These are phyloP conservation scores for Phaonia tiefii DNA, from an alignment of 2,888 invertebrate genomes.

Conservation along the genomic window DNA sequence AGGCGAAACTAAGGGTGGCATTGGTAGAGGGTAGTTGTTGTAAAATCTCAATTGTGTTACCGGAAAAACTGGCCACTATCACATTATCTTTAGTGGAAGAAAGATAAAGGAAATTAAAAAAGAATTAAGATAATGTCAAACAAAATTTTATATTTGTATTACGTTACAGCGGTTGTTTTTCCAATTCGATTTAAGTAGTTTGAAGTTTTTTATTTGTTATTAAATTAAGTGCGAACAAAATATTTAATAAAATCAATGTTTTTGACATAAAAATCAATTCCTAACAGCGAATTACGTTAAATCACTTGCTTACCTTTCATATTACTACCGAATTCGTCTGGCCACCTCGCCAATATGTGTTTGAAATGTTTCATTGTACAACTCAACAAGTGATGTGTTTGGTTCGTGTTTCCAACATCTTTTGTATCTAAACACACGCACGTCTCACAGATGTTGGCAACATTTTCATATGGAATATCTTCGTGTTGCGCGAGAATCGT, in stretches of 20 bases:
- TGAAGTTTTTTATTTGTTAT: background rate
- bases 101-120: background rate
- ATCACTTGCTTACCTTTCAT: conserved; percentile 71
- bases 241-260: background rate
- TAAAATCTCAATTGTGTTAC: conserved; percentile 75
- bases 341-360: conserved; percentile 79
- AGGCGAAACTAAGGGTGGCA: conserved; percentile 76
- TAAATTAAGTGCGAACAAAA: background rate
- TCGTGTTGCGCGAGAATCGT: conserved; percentile 72
- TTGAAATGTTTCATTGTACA: conserved; percentile 76
- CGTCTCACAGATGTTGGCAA: conserved; percentile 75
- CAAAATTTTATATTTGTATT: too few relatives aligned
- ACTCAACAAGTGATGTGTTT: conserved; percentile 73
- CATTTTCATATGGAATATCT: conserved; percentile 77
- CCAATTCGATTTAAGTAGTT: too few relatives aligned
- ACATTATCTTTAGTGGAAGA: conserved; percentile 69
- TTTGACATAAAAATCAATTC: background rate
- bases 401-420: conserved; percentile 68
- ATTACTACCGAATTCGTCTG: conserved; percentile 75
- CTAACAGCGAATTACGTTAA: background rate
- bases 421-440: conserved; percentile 75
- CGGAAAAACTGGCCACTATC: conserved; percentile 77
- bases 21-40: conserved; percentile 79
- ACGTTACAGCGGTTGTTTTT: too few relatives aligned
- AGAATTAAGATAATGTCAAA: too few relatives aligned